These are phyloP conservation scores for Callopanchax toddi DNA, from an alignment of 2,113 vertebrate genomes.

Conservation along the genomic window DNA sequence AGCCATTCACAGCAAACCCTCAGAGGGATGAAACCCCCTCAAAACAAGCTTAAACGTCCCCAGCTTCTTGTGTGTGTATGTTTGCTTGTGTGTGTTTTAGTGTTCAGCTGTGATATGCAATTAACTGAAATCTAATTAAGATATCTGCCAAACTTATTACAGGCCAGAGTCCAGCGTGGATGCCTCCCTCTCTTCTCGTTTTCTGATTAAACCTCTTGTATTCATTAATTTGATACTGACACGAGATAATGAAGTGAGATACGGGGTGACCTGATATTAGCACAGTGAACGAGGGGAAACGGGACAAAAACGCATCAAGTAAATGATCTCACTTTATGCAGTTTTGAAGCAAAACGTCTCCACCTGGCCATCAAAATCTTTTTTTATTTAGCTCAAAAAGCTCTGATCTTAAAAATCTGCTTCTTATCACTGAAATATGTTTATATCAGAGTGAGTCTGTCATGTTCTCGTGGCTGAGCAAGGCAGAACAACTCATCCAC, in stretches of 20 bases:
- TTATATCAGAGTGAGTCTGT: conserved; percentile 22
- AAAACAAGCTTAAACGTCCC: conserved; percentile 21
- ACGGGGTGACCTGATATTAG: neutral
- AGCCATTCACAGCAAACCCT: conserved; percentile 14
- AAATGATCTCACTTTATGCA: conserved; percentile 4
- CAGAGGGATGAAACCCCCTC: conserved; percentile 17
- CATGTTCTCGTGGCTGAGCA: conserved; percentile 35
- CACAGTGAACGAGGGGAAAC: neutral
- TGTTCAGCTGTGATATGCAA: conserved; percentile 18
- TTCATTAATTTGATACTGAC: conserved; percentile 54
- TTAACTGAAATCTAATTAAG: conserved; percentile 65
- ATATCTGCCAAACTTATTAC: conserved; percentile 43
- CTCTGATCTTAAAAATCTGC: conserved; percentile 27
- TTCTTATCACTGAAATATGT: conserved; percentile 16
- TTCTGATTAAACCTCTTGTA: conserved; percentile 59
- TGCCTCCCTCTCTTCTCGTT: conserved; percentile 13
- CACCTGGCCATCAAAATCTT: neutral
- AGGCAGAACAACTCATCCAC: conserved; percentile 35
- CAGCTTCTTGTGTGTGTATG: neutral
- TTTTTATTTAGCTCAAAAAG: conserved; percentile 10
- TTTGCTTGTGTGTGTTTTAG: neutral
- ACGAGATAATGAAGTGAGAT: conserved; percentile 41
- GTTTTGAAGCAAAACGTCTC: conserved; percentile 10
- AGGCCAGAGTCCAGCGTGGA: conserved; percentile 39
- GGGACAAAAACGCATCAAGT: neutral